Conservation (phyloP, 1,140 invertebrate species). For the Luehdorfia chinensis region DNA sequence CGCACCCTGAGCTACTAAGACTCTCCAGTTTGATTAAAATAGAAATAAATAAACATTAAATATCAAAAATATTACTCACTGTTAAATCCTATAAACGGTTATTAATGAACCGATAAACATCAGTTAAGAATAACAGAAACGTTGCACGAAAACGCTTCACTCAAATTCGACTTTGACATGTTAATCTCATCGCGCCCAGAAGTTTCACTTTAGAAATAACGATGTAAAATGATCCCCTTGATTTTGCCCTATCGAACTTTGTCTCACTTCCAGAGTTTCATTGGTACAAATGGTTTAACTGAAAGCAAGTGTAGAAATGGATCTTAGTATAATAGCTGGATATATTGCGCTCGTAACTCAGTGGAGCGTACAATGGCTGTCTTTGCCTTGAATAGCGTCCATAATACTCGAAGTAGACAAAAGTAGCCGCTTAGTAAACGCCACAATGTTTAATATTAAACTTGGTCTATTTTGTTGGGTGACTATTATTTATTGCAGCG, state of each 20-base stretch:
- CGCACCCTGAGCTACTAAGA: no score
- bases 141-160: no score
- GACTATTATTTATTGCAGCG: constrained; percentile 13
- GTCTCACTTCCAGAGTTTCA: constrained; percentile 8
- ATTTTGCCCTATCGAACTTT: constrained; percentile 2
- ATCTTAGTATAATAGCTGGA: constrained; percentile 11
- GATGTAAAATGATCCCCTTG: no score
- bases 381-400: constrained; percentile 20
- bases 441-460: constrained; percentile 23
- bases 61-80: no score
- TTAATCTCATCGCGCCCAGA: no score
- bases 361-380: constrained; percentile 19
- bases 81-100: no score
- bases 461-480: constrained; percentile 8
- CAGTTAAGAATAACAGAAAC: no score
- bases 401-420: constrained; percentile 22
- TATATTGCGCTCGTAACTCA: constrained; percentile 21
- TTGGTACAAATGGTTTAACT: constrained; percentile 8
- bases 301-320: constrained; percentile 1
- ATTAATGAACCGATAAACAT: no score
- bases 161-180: no score
- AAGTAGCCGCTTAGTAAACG: constrained; percentile 20
- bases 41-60: no score
- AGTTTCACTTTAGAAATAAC: no score
- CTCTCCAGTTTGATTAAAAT: no score